Evolutionary conservation across 2,797 vertebrate genomes (phyloP), one percentile per base, ranked within the genome.

Genomic region (Phylloscopus collybita): DNA sequence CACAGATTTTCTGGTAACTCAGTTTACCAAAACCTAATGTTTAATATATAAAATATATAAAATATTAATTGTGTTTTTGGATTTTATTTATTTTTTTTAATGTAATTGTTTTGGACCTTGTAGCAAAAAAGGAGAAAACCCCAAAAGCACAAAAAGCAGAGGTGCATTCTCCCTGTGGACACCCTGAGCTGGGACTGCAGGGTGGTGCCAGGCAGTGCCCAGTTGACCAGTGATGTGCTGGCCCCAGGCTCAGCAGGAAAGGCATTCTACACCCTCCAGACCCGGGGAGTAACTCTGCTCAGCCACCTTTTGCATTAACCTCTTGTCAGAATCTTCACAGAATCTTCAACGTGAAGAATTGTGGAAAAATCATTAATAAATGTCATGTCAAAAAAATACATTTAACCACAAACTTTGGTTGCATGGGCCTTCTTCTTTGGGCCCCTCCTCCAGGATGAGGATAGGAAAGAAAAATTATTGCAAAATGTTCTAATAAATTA

Each of bases 401-500:
- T 72, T 75, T 72, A 91, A 53, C 40, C 15, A 53, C 30, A 91
- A 70, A 47, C 13, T 79, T 56, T 23, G 21, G 13, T 67, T 80
- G 57, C 25, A 27, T 45, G 29, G 23, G 22, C n/a, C 80, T 85
- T 84, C 71, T 82, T 82, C 69, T 71, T 70, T 11, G 13, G 32
- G 18, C 27, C 15, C 3, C n/a, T 67, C 19, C 27, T 67, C 19
- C 36, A 42, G 38, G 36, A 73, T 16, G 16, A 83, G 9, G 19
- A 67, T 32, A 45, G 34, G n/a, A 93, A 86, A 51, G 32, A 86
- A 86, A 94, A 47, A 90, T 51, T 18, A 78, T 44, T 80, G 40
- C n/a, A 91, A 86, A 56, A 62, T 70, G 32, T 64, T 86, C 42
- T 83, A 86, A 88, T 62, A 92, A 81, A 79, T 79, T 65, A 89